Base-by-base conservation (phyloP, 2,888 invertebrate species). In the Phorcus lineatus region DNA sequence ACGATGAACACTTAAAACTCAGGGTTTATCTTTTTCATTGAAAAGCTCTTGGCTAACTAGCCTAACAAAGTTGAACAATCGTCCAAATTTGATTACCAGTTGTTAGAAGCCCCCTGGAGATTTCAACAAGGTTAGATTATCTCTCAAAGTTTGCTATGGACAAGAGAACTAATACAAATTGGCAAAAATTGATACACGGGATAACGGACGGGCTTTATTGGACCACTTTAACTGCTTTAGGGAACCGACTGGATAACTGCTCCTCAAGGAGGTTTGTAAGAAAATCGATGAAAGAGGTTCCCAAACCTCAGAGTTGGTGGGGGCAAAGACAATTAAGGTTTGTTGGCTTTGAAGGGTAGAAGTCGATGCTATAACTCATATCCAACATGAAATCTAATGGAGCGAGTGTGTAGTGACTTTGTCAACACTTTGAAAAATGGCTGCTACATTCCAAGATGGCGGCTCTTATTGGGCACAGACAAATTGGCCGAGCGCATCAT, bases 151-250 rank as follows among this genome's bases (percentile, higher is more conserved):
- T 53, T 55, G 53, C 55, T 31, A 28, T 54, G 76, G 19, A 76
- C 76, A 76, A 76, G 76, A 76, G 22, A 28, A 22, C 76, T 76
- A 76, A 76, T 76, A 76, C 53, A 76, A 76, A 76, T 76, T 76
- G 76, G 36, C 76, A 76, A 76, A 47, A 76, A 76, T 55, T 54
- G 76, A 76, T 76, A 53, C 54, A 55, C 31, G 28, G 55, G 24
- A 28, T 76, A 76, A 55, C 55, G 31, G 76, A 31, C 36, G 1
- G 55, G 76, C 70, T 70, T 70, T 70, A 31, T 70, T n/a, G 31
- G 70, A 36, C 31, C 28, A 16, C 36, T 19, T 17, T 70, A 70
- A 70, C 70, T 70, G 70, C 31, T 36, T 70, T 70, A 70, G 36
- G 36, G 40, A 70, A 40, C 36, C 36, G 70, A 36, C 70, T 40